Base-by-base conservation (phyloP, 2,113 vertebrate species). In the Onychostoma macrolepis region DNA sequence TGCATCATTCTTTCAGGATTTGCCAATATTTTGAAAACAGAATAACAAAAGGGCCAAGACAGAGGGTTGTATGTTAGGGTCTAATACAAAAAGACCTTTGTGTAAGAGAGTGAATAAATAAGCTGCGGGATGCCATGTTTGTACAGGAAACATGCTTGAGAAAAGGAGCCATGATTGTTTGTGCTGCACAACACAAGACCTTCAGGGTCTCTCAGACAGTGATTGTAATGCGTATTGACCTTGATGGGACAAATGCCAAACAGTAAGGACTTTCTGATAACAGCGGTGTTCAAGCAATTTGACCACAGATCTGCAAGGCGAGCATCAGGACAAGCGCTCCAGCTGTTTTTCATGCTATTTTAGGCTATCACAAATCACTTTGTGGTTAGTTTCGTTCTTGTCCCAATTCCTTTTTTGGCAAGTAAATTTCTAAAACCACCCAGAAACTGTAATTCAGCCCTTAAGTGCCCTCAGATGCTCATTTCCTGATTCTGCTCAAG, bases 11-110 rank as follows among this genome's bases (percentile, higher is more conserved):
- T 50, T 17, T 4, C 1, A 72, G 9, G 9, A 48, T 48, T 48
- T 36, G 19, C 11, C 19, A 79, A 79, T 79, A 36, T 80, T 48
- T 85, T 75, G 61, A 78, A 77, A 82, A 85, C 76, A 48, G 30
- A 84, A 67, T 53, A 21, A 36, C 10, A 38, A 15, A 58, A 58
- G 30, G 17, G 21, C 30, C 33, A 43, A 11, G 38, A 12, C 21
- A 38, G 28, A 80, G 6, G 21, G 12, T 26, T 4, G 5, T n/a
- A 36, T 36, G 19, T 12, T 12, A 36, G 19, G 4, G 11, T 80
- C 30, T 17, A 80, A 33, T 33, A 36, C 28, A 79, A 21, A 78
- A 41, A 74, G 21, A 43, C 24, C 50, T 13, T 53, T 38, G 19
- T 56, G 38, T 10, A 78, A 12, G 17, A 75, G 17, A 21, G 36